Evolutionary conservation across 2,113 vertebrate species (phyloP).

Genomic region (Callospermophilus lateralis): DNA sequence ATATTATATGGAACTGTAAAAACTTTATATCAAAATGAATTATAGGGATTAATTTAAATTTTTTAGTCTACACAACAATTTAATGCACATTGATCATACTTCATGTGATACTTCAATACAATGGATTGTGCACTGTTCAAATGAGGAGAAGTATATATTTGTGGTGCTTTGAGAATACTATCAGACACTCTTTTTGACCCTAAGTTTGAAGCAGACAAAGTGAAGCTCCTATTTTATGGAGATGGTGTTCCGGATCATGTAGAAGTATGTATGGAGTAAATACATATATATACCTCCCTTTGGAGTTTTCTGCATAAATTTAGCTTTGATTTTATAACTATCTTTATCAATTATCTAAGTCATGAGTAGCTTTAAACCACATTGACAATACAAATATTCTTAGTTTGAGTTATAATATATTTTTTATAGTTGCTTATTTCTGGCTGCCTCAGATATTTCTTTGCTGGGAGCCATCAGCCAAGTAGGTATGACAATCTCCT

Average conservation of each 20-base stretch:
- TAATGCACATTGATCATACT: neutral
- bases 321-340: neutral
- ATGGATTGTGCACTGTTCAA: neutral
- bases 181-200: neutral
- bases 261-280: neutral
- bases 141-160: neutral
- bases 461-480: no score
- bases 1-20: neutral
- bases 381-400: neutral
- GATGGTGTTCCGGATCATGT: rapidly evolving
- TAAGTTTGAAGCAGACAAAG: neutral
- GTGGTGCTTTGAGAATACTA: neutral
- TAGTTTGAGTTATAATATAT: neutral
- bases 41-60: neutral
- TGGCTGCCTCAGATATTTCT: neutral
- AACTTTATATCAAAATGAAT: neutral
- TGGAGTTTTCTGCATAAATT: neutral
- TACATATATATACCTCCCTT: neutral
- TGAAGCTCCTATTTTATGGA: neutral
- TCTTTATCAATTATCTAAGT: neutral
- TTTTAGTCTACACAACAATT: neutral
- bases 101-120: neutral
- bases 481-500: no score
- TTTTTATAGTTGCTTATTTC: neutral
- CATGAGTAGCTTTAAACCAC: neutral